Evolutionary conservation across 2,888 invertebrate genomes (phyloP).

Genomic region (Drosophila maculinotata): DNA sequence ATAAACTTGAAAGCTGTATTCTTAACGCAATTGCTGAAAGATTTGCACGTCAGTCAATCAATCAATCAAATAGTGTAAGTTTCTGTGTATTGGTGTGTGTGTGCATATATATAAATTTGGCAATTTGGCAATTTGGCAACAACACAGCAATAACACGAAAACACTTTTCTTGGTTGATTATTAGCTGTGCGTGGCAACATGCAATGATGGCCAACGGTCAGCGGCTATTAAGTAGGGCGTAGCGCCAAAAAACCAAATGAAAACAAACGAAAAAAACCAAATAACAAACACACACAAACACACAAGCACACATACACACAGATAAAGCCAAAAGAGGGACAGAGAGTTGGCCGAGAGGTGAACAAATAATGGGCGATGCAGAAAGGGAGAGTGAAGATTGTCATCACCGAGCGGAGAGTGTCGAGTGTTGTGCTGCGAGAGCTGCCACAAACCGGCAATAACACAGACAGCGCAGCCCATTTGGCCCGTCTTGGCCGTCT

Average conservation of each 20-base stretch:
- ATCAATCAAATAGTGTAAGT: constrained; percentile 30
- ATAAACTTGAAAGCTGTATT: constrained; percentile 29
- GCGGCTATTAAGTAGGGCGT: constrained; percentile 61
- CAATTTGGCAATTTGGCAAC: constrained; percentile 42
- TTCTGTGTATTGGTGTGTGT: neutral
- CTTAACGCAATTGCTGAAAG: constrained; percentile 15
- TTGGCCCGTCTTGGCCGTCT: constrained; percentile 6
- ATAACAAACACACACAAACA: constrained; percentile 3
- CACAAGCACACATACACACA: too few relatives aligned
- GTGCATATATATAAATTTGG: neutral
- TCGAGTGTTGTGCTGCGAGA: constrained; percentile 28
- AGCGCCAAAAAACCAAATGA: constrained; percentile 43
- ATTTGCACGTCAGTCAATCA: constrained; percentile 31
- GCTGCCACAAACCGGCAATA: constrained; percentile 50
- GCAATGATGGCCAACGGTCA: constrained; percentile 50
- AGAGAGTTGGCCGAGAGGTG: constrained; percentile 3
- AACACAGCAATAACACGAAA: constrained; percentile 10
- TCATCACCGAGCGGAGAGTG: constrained; percentile 23
- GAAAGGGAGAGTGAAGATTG: constrained; percentile 55
- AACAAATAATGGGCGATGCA: constrained; percentile 9
- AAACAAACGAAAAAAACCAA: constrained; percentile 29
- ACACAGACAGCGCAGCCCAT: constrained; percentile 25
- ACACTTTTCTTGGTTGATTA: constrained; percentile 41
- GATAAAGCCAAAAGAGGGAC: constrained; percentile 2
- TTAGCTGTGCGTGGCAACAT: constrained; percentile 47